Evolutionary conservation across 2,113 vertebrate genomes (phyloP).

Genomic region (Notiomystis cincta): DNA sequence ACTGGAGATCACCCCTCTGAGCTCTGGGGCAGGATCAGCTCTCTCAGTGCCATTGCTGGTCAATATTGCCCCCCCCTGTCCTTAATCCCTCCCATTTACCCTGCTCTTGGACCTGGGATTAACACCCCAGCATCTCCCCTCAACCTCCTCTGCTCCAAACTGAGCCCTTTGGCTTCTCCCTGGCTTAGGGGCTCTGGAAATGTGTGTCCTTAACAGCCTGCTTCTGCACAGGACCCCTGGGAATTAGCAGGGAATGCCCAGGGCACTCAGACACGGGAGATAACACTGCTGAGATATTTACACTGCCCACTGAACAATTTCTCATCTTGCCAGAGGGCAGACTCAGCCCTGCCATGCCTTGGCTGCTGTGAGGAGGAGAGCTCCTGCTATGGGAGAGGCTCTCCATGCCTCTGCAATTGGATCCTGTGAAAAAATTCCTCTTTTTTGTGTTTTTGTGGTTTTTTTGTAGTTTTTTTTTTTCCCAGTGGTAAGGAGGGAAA

Average conservation of each 20-base stretch:
- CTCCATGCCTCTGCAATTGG: not conserved
- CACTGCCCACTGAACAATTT: not conserved
- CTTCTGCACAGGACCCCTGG: not conserved
- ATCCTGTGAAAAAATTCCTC: not conserved
- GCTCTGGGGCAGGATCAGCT: not conserved
- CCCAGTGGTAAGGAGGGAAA: not conserved
- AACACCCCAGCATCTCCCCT: not conserved
- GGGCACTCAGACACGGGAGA: not conserved
- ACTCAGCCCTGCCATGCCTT: not conserved
- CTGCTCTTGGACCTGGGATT: not conserved
- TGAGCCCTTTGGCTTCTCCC: not conserved
- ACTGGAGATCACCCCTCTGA: not conserved
- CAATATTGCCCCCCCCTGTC: rapidly evolving
- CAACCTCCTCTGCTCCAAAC: not conserved
- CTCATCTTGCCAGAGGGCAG: not conserved
- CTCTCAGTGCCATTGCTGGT: not conserved
- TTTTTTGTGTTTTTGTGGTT: not conserved
- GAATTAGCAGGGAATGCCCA: not conserved
- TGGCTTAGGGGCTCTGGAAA: not conserved
- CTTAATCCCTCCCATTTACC: not conserved
- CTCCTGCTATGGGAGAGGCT: not conserved
- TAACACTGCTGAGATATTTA: not conserved
- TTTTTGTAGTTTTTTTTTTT: not conserved
- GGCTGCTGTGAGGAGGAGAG: not conserved
- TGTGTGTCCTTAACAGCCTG: not conserved